Percentiles rank a stretch among this genome's conserved stretches.
These are phyloP conservation scores for Diadumene lineata DNA, from an alignment of 92 coral and sea anemone species.

Conservation along the genomic window DNA sequence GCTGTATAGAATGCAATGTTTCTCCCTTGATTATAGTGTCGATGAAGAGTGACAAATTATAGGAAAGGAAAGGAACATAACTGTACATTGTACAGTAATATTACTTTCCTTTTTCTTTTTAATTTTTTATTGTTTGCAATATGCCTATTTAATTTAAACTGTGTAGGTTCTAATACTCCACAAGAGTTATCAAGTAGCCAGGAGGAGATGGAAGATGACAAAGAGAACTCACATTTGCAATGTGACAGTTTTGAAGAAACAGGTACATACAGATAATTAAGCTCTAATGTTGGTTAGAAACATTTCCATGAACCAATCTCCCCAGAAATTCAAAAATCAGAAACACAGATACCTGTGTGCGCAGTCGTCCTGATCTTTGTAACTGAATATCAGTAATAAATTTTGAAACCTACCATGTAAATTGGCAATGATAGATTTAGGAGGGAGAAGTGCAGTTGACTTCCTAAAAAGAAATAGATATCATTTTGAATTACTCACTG, in stretches of 20 bases:
- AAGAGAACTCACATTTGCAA: slow-evolving; percentile 10
- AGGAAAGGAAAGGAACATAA: background rate
- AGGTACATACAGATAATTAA: too few relatives aligned
- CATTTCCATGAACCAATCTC: background rate
- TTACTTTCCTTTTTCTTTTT: background rate
- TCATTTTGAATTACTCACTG: too few relatives aligned
- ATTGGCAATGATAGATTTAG: too few relatives aligned
- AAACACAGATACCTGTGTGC: background rate
- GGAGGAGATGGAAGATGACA: slow-evolving; percentile 31
- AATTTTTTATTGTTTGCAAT: background rate
- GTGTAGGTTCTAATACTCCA: slow-evolving; percentile 5
- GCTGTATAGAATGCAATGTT: too few relatives aligned
- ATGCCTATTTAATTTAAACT: background rate
- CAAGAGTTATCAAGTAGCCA: background rate
- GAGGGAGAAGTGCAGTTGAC: too few relatives aligned
- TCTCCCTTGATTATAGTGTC: too few relatives aligned
- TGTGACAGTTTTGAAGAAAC: slow-evolving; percentile 11
- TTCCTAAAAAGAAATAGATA: too few relatives aligned
- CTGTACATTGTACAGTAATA: background rate
- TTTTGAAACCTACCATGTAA: too few relatives aligned
- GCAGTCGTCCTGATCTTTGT: too few relatives aligned
- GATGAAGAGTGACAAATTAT: background rate
- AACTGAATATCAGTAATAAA: too few relatives aligned
- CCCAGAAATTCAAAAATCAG: background rate
- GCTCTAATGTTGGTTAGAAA: background rate